A percentile compares a stretch with the other conserved stretches of the same genome.
phyloP scores from a whole-genome alignment of 2,797 vertebrate genomes.

The Sebastes miniatus region DNA sequence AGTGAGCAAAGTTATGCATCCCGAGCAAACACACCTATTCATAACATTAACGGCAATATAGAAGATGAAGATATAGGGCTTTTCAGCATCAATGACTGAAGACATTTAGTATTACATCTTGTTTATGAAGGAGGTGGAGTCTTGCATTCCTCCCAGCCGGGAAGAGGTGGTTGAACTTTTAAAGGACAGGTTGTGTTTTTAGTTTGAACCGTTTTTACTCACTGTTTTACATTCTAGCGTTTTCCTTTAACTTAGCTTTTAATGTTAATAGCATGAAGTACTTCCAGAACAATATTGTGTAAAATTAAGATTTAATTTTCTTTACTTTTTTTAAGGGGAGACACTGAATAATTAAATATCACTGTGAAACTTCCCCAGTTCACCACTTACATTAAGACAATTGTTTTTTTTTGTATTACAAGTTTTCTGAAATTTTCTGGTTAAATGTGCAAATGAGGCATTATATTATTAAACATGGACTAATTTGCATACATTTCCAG shows the following conservation, averaged over 20 bases:
- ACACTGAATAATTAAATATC: too few species aligned
- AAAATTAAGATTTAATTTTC: neutral
- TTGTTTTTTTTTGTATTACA: too few species aligned
- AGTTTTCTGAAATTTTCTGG: too few species aligned
- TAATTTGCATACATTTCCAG: too few species aligned
- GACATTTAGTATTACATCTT: neutral
- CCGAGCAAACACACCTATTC: conserved; percentile 21
- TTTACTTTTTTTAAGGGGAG: too few species aligned
- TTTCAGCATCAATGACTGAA: neutral
- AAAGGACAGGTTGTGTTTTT: neutral
- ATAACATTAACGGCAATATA: neutral
- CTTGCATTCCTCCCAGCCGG: neutral
- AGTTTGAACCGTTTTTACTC: neutral
- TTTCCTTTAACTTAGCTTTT: neutral
- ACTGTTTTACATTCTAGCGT: neutral
- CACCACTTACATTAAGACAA: too few species aligned
- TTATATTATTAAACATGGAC: too few species aligned
- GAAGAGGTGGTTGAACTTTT: neutral
- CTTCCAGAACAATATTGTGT: too few species aligned
- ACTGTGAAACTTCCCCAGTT: too few species aligned
- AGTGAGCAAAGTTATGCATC: conserved; percentile 13
- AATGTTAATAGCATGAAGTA: neutral
- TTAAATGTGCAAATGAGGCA: too few species aligned
- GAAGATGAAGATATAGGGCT: conserved; percentile 6
- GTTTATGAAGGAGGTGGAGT: neutral